Evolutionary conservation across 2,888 invertebrate genomes (phyloP), one percentile per base, ranked within the genome.

Genomic region (Meteorus cinctellus): DNA sequence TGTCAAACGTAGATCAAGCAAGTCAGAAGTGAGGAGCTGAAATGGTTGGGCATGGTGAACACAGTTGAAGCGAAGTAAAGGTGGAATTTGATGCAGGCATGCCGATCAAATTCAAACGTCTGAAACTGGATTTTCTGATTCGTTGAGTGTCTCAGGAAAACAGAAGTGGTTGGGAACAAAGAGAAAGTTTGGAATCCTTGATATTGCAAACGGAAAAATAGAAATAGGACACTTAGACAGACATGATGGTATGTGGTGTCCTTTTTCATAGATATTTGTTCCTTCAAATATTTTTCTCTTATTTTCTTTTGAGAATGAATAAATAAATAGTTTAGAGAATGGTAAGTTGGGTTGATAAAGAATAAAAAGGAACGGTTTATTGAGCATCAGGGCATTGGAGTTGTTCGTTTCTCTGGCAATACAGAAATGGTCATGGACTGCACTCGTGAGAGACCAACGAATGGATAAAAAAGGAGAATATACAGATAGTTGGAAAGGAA

Each of bases 311-410:
- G 24, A 14, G n/a, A 66, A 34, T 36, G 36, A 45, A 36, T 55
- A 4, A 6, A 55, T 55, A 55, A 55, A 55, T 55, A 55, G 55
- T 55, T 24, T 8, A 1, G 19, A 55, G 19, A 55, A 24, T 55
- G 19, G 19, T 36, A 16, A 29, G 66, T 36, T 36, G 19, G 10
- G 24, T 41, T 41, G 41, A 41, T 41, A 4, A 36, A 66, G 16
- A 66, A 66, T 41, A 45, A 66, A 24, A 66, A 19, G 66, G 41
- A 66, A 66, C 41, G 24, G 66, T 45, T 66, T 69, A 69, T 69
- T 69, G 59, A 69, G 34, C 55, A 69, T 69, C 69, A 59, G 55
- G 34, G 69, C 36, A 55, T 69, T 51, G 59, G 55, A 59, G 55
- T 51, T 69, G 55, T n/a, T 69, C 36, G 65, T 24, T 41, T 59